phyloP scores from a whole-genome alignment of 2,888 invertebrate species.

The Nomada goodeniana region DNA sequence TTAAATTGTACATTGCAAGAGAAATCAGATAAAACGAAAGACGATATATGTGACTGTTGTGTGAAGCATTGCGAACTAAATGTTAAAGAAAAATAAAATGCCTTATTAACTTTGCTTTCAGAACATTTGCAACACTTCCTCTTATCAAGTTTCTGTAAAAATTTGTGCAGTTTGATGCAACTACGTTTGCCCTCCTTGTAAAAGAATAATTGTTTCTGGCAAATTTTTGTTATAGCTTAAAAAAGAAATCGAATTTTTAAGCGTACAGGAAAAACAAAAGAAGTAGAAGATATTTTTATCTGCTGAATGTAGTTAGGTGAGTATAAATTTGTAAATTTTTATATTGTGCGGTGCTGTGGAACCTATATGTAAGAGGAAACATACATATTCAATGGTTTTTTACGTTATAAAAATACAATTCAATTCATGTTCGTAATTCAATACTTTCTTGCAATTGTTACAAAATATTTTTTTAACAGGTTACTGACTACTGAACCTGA shows the following conservation, averaged over 20 bases:
- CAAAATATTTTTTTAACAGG: conserved; percentile 16
- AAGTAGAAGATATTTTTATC: conserved; percentile 27
- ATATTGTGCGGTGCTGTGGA: conserved; percentile 63
- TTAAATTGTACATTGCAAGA: conserved; percentile 18
- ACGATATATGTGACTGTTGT: conserved; percentile 5
- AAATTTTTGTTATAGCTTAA: not conserved
- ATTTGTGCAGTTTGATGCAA: conserved; percentile 10
- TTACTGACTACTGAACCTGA: conserved; percentile 18
- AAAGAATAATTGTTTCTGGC: conserved; percentile 15
- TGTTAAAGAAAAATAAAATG: not conserved
- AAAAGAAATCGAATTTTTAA: not conserved
- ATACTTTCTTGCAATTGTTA: conserved; percentile 45
- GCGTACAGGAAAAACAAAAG: conserved; percentile 1
- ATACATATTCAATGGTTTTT: conserved; percentile 81
- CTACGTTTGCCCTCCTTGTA: conserved; percentile 1
- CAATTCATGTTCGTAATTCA: conserved; percentile 37
- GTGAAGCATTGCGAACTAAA: not conserved
- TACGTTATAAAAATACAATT: conserved; percentile 44
- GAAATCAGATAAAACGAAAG: conserved; percentile 22
- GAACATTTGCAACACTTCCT: conserved; percentile 19
- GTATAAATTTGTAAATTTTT: conserved; percentile 67
- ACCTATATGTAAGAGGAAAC: conserved; percentile 81
- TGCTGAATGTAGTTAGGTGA: conserved; percentile 78
- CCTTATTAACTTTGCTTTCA: conserved; percentile 15
- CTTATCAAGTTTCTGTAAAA: conserved; percentile 4